Base-by-base conservation (phyloP, 2,888 invertebrate species). In the Phalera bucephala region DNA sequence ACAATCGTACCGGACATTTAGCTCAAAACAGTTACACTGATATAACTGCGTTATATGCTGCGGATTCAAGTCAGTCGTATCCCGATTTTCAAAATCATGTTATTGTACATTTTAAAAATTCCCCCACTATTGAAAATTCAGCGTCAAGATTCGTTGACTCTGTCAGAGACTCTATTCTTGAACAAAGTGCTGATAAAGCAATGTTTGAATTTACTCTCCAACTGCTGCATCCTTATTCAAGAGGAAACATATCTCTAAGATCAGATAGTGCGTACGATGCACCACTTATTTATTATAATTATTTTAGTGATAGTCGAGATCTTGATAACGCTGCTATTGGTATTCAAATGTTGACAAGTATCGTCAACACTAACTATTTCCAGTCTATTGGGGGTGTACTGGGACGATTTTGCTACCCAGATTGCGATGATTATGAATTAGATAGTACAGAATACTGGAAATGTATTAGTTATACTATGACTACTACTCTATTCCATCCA, bases 21-120 rank as follows among this genome's bases (percentile, higher is more conserved):
- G 79, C 84, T 0, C 76, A 79, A 28, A 77, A 73, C 1, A 81
- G 78, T 1, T 88, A 91, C 9, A 84, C 92, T 34, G 95, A 95
- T 72, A 91, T 64, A 3, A 8, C 47, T 2, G 53, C 65, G 4
- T 69, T 71, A 40, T 72, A 54, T 48, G 55, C 71, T 0, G 30
- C 40, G 1, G 45, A 64, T 71, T 5, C 69, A 64, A 54, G 65
- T 59, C 36, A 74, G 52, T 49, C 35, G 0, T 58, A 61, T 35
- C 72, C 77, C 1, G 64, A 79, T 64, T 79, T 64, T 41, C 65
- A 79, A 52, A 64, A 40, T 9, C 72, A 72, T 44, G 21, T 71
- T 8, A 12, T 12, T 2, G 8, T 25, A 25, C 8, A 12, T 12
- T 7, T 7, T 8, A 25, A 25, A 8, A 6, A 8, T 13, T 11